phyloP scores from a whole-genome alignment of 2,888 invertebrate genomes.

The Crematogaster levior region DNA sequence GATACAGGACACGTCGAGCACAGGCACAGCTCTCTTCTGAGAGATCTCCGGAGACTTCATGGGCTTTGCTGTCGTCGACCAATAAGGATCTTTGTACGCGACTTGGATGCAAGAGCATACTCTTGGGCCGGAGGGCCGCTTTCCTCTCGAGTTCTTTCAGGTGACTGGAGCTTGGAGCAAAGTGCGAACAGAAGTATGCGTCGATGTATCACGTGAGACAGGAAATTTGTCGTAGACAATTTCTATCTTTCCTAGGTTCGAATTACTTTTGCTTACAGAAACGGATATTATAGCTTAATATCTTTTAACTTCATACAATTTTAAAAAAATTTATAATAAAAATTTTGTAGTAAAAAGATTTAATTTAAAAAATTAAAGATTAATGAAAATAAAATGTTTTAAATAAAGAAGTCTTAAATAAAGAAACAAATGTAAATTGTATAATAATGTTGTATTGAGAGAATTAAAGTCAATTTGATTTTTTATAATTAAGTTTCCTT shows the following conservation, averaged over 20 bases:
- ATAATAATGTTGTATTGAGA: background rate
- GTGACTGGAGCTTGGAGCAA: constrained; percentile 51
- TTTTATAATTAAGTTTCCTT: background rate
- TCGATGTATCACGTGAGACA: constrained; percentile 37
- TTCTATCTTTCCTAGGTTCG: background rate
- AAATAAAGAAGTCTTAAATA: background rate
- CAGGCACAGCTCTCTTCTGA: constrained; percentile 42
- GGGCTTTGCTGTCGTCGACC: constrained; percentile 51
- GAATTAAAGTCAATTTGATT: background rate
- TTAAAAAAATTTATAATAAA: background rate
- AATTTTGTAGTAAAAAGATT: background rate
- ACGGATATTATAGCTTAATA: constrained; percentile 9
- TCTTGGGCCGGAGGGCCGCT: background rate
- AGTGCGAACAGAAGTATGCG: constrained; percentile 4
- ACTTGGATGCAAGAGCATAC: constrained; percentile 31
- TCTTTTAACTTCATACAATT: background rate
- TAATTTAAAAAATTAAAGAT: too few relatives aligned
- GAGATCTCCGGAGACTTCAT: constrained; percentile 36
- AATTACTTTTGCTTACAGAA: constrained; percentile 21
- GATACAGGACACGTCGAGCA: constrained; percentile 57
- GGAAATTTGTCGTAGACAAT: constrained; percentile 33
- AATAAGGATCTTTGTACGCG: constrained; percentile 55
- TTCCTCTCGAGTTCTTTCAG: constrained; percentile 45
- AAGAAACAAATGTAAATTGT: background rate
- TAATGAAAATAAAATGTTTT: background rate